A percentile compares a stretch with the other conserved stretches of the same genome.
Conservation (phyloP, 1,140 invertebrate species). For the Drosophila nannoptera region DNA sequence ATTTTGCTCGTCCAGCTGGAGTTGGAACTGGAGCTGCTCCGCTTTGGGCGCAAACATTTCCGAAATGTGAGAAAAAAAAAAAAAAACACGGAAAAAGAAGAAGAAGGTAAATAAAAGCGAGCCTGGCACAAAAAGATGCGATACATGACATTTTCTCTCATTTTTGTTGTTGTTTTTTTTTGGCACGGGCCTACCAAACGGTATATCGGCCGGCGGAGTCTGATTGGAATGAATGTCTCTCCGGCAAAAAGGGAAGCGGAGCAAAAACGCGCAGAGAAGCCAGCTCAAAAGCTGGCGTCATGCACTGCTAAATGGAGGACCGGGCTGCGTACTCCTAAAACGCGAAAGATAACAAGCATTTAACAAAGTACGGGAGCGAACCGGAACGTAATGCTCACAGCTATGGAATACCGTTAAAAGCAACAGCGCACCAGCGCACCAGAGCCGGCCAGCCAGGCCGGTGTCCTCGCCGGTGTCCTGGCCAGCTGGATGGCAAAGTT, state of each 20-base stretch:
- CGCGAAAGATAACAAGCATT: constrained; percentile 36
- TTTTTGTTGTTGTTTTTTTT: constrained; percentile 11
- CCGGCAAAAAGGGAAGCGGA: background rate
- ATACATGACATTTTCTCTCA: constrained; percentile 33
- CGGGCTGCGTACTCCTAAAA: constrained; percentile 6
- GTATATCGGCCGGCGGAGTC: constrained; percentile 29
- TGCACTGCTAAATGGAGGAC: constrained; percentile 13
- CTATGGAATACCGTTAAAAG: constrained; percentile 9
- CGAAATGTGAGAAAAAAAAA: constrained; percentile 46
- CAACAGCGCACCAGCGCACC: background rate
- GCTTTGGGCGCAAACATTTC: constrained; percentile 39
- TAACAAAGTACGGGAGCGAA: constrained; percentile 20
- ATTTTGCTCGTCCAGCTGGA: constrained; percentile 44
- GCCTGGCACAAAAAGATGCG: constrained; percentile 17
- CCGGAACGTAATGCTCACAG: background rate
- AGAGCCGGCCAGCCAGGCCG: too few relatives aligned
- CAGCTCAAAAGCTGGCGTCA: constrained; percentile 12
- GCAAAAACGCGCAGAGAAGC: background rate
- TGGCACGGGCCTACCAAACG: constrained; percentile 37
- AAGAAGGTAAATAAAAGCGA: constrained; percentile 7
- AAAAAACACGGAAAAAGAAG: constrained; percentile 17
- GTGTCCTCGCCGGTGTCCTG: too few relatives aligned
- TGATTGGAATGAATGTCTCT: constrained; percentile 40
- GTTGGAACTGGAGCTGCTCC: constrained; percentile 20
- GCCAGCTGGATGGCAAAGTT: constrained; percentile 5